These are phyloP conservation scores for Prolemur simus DNA, from an alignment of 2,113 vertebrate species.

Conservation along the genomic window DNA sequence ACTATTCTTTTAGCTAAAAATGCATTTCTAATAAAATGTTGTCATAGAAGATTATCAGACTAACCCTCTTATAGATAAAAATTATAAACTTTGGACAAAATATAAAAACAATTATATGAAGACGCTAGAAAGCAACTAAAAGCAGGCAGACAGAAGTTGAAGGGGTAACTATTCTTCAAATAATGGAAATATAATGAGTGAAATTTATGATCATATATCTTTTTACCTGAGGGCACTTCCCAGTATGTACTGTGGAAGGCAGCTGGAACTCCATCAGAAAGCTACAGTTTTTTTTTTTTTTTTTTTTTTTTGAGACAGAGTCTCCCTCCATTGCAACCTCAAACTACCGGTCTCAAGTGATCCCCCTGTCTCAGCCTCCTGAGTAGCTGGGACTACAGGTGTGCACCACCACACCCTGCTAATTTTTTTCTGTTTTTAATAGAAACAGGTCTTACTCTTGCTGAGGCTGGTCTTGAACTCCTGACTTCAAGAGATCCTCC, in stretches of 20 bases:
- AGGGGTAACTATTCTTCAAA: not conserved
- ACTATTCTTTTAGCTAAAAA: constrained; percentile 41
- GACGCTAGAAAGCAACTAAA: constrained; percentile 2
- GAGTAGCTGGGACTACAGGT: no score
- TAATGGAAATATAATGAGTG: not conserved
- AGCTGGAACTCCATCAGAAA: not conserved
- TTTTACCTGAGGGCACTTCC: not conserved
- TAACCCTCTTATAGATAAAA: constrained; percentile 41
- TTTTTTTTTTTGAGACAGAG: no score
- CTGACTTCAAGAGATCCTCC: no score
- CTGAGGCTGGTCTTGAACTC: no score
- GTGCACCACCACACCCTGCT: no score
- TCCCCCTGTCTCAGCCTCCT: no score
- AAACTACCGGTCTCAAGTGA: no score
- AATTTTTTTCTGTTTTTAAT: no score
- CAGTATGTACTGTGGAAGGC: not conserved
- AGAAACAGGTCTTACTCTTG: no score
- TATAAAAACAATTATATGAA: constrained; percentile 16
- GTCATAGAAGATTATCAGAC: not conserved
- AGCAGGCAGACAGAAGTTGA: not conserved
- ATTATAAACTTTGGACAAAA: constrained; percentile 33
- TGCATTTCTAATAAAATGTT: constrained; percentile 22
- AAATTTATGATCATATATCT: not conserved
- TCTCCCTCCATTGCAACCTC: no score
- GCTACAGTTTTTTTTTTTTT: no score